A percentile compares a stretch with the other conserved stretches of the same genome.
phyloP scores from a whole-genome alignment of 53 echinoderm and acorn worm species.

The Echinarachnius parma region DNA sequence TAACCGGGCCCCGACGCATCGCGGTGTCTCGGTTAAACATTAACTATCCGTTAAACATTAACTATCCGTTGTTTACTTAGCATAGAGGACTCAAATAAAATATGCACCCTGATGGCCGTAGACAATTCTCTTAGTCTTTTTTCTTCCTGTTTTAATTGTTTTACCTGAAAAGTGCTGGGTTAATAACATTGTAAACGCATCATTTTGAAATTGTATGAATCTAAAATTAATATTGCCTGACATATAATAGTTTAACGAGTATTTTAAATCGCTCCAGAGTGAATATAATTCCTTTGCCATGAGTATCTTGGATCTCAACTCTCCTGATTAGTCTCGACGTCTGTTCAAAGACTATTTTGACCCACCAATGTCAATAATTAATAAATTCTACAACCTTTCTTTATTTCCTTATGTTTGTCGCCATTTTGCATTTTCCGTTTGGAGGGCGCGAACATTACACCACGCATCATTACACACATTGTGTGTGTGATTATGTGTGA shows the following conservation, averaged over 20 bases:
- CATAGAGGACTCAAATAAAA: not conserved
- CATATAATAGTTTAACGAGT: not conserved
- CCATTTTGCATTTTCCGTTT: slow-evolving; percentile 22
- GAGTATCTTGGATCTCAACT: not conserved
- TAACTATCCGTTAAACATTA: no score
- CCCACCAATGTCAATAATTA: slow-evolving; percentile 39
- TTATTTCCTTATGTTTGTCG: slow-evolving; percentile 4
- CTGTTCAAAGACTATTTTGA: slow-evolving; percentile 12
- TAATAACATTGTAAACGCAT: no score
- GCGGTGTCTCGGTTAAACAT: slow-evolving; percentile 13
- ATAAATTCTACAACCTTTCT: slow-evolving; percentile 33
- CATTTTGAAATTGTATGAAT: not conserved
- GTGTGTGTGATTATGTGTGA: no score
- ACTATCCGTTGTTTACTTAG: slow-evolving; percentile 8
- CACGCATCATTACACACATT: not conserved
- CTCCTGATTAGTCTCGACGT: not conserved
- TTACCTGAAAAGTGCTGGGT: no score
- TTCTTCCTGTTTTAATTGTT: not conserved
- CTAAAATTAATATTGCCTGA: not conserved
- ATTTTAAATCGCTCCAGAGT: not conserved
- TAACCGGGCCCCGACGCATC: not conserved
- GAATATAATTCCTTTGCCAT: not conserved
- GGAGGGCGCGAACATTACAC: slow-evolving; percentile 18
- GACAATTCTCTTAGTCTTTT: not conserved
- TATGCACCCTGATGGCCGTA: no score